phyloP scores from a whole-genome alignment of 2,113 vertebrate genomes.

The Cynocephalus volans region DNA sequence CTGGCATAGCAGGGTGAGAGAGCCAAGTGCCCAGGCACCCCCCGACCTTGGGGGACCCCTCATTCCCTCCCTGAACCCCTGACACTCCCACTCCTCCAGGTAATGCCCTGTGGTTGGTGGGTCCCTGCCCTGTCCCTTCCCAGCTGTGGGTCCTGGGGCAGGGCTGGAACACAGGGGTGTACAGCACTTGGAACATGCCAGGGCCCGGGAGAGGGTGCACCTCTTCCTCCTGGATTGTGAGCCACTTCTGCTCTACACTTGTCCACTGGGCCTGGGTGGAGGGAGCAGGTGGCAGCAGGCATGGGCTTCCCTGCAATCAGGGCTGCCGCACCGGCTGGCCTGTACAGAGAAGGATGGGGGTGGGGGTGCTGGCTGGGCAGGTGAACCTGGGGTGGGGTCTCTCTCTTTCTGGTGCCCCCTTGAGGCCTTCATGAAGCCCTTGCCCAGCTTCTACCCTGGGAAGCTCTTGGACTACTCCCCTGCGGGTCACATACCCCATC shows the following conservation, averaged over 20 bases:
- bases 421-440: too few relatives aligned
- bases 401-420: not conserved
- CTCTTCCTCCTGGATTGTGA: not conserved
- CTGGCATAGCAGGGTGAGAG: not conserved
- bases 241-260: not conserved
- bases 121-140: not conserved
- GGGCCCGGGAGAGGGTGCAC: not conserved
- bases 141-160: not conserved
- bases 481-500: not conserved
- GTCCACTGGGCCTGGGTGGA: rapidly evolving
- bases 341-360: not conserved
- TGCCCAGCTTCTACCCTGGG: not conserved
- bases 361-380: not conserved
- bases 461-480: not conserved
- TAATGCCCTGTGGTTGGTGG: rapidly evolving
- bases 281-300: not conserved
- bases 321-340: not conserved
- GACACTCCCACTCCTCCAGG: not conserved
- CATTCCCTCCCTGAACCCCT: not conserved
- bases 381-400: not conserved
- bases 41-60: rapidly evolving
- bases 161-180: not conserved
- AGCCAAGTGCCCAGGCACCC: too few relatives aligned
- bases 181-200: rapidly evolving
- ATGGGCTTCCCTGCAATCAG: not conserved